Conservation (phyloP, 2,113 vertebrate genomes). For the Ceyx melanurus region DNA sequence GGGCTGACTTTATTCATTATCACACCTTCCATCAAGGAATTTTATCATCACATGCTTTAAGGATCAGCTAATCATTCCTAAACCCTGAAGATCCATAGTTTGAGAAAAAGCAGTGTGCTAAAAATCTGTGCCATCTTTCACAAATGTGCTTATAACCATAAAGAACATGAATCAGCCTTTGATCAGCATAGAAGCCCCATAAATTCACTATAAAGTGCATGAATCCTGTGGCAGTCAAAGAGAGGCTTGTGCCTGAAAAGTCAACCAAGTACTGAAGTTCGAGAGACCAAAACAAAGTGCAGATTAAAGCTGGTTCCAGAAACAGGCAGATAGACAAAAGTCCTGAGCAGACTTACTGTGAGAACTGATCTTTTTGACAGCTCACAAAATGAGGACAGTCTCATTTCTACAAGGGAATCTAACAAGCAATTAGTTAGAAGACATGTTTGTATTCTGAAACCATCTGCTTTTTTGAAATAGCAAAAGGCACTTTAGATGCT, state of each 20-base stretch:
- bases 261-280: neutral
- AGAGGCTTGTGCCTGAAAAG: neutral
- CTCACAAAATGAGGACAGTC: neutral
- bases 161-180: neutral
- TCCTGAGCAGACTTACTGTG: neutral
- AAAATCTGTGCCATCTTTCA: neutral
- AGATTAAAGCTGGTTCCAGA: neutral
- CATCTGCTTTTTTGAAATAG: neutral
- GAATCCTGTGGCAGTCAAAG: neutral
- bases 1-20: neutral
- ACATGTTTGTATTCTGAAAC: neutral
- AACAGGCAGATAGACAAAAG: neutral
- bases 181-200: neutral
- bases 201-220: neutral
- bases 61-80: neutral
- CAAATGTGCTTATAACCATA: neutral
- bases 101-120: neutral
- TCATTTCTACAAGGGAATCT: neutral
- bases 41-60: neutral
- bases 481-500: neutral
- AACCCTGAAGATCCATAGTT: neutral
- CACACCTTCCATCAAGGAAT: fast-evolving
- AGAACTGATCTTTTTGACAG: neutral
- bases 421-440: neutral
- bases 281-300: neutral